Percentiles rank a stretch among this genome's conserved stretches.
phyloP scores from a whole-genome alignment of 1,140 invertebrate species.

The Eciton burchellii region DNA sequence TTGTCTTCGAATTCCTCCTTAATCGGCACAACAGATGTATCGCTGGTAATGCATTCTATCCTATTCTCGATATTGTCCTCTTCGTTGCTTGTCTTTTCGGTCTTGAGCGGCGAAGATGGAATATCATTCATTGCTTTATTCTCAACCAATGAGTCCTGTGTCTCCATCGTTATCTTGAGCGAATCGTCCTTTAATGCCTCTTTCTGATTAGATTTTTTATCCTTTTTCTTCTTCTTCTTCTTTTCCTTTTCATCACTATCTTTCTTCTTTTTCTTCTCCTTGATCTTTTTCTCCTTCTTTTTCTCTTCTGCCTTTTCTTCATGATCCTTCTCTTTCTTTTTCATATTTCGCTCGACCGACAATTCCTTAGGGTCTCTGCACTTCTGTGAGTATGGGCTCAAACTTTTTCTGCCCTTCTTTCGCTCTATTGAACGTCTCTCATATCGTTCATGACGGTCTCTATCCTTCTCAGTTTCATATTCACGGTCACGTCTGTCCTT shows the following conservation, averaged over 20 bases:
- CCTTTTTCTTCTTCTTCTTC: conserved; percentile 85
- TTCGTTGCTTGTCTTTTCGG: conserved; percentile 53
- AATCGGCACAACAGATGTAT: conserved; percentile 52
- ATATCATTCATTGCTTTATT: conserved; percentile 53
- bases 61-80: conserved; percentile 66
- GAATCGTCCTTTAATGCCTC: conserved; percentile 82
- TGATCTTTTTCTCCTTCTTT: conserved; percentile 85
- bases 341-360: conserved; percentile 80
- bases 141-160: conserved; percentile 63
- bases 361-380: conserved; percentile 78
- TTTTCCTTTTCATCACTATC: conserved; percentile 85
- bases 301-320: conserved; percentile 82
- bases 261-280: conserved; percentile 86
- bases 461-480: conserved; percentile 72
- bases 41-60: conserved; percentile 61
- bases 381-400: conserved; percentile 78
- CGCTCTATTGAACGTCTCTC: conserved; percentile 79
- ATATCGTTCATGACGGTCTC: conserved; percentile 82
- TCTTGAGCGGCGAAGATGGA: conserved; percentile 52
- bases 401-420: conserved; percentile 79
- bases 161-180: conserved; percentile 59
- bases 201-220: conserved; percentile 83
- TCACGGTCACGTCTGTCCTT: conserved; percentile 75
- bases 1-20: conserved; percentile 82
- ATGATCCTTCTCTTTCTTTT: conserved; percentile 84